Conservation (phyloP, 2,113 vertebrate genomes). For the Rousettus leschenaultii region DNA sequence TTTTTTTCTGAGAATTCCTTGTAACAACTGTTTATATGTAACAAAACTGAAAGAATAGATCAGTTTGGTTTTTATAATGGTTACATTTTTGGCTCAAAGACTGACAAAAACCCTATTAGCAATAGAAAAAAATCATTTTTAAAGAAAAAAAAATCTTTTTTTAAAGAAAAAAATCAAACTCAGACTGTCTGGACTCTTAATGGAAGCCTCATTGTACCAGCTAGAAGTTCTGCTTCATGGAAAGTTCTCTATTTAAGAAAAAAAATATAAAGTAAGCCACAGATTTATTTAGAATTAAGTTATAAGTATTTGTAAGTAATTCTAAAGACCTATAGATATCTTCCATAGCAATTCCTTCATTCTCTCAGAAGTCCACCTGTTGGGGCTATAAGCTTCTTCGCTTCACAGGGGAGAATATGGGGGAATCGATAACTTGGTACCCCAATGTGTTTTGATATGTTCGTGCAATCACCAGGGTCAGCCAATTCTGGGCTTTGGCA, state of each 20-base stretch:
- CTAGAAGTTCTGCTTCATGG: not conserved
- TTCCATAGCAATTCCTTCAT: not conserved
- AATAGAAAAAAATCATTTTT: not conserved
- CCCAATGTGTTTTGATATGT: not conserved
- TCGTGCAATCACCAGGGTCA: not conserved
- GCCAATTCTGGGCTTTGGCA: not conserved
- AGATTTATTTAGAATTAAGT: not conserved
- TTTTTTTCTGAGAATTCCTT: not conserved
- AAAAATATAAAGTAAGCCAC: not conserved
- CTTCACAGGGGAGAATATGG: not conserved
- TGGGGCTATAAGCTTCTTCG: not conserved
- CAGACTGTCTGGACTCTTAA: not conserved
- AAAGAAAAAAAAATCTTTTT: constrained; percentile 9
- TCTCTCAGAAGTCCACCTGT: not conserved
- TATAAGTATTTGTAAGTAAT: not conserved
- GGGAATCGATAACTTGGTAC: not conserved
- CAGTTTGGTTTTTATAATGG: not conserved
- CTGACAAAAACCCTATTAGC: not conserved
- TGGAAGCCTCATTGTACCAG: not conserved
- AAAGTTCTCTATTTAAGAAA: not conserved
- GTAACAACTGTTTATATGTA: not conserved
- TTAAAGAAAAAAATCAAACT: constrained; percentile 3
- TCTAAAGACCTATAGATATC: not conserved
- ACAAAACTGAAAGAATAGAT: not conserved
- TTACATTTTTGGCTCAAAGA: not conserved